Base-by-base conservation (phyloP, 1,140 invertebrate genomes). In the Homarus americanus region DNA sequence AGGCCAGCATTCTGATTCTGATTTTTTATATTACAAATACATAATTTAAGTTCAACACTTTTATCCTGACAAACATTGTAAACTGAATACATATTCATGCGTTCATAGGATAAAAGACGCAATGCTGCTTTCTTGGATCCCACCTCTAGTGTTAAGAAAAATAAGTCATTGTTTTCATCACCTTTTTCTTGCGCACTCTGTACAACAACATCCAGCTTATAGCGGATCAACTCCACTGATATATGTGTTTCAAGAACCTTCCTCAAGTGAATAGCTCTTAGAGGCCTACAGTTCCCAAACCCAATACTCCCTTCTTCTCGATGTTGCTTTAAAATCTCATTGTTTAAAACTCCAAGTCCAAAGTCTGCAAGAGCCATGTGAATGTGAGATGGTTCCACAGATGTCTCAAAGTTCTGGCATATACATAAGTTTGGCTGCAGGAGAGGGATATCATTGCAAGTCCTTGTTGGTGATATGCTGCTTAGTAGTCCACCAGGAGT, bases 401-500 rank as follows among this genome's bases (percentile, higher is more conserved):
- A 24, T 86, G 92, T 91, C 38, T 93, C 93, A 92, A 93, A 93
- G 66, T 93, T 92, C 76, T 93, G 90, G 92, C 94, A 94, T n/a
- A 94, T 94, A 84, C 94, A 94, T 0, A 94, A 84, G 80, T 93
- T 93, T 32, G 94, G 94, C 82, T 92, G 93, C 34, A 94, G 88
- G 10, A 93, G 87, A 32, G 94, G 93, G 72, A 94, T 87, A 41
- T 93, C 83, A 73, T 92, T 63, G 87, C 94, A 94, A 24, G 90
- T 93, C 84, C 94, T 92, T 7, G 90, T 78, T 1, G 85, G 38
- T 34, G 93, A 92, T 20, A 94, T 87, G 7, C 78, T 82, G 12
- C 84, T 90, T 5, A 94, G 88, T 15, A 94, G 92, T 28, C 94
- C 94, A 73, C 53, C 66, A 34, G 80, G 78, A 93, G 75, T 66